phyloP scores from a whole-genome alignment of 2,888 invertebrate species.

The Cephus spinipes region DNA sequence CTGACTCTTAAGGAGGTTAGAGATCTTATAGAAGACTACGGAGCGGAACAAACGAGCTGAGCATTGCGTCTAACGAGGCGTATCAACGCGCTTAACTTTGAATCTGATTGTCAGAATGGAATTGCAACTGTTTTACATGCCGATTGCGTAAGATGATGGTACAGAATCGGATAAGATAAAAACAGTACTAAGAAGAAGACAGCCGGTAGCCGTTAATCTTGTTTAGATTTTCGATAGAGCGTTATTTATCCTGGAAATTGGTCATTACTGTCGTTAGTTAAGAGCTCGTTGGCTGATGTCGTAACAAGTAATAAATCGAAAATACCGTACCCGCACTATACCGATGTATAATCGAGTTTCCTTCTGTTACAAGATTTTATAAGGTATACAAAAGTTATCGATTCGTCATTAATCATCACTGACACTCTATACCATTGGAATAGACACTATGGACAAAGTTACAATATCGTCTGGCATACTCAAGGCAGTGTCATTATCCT shows the following conservation, averaged over 20 bases:
- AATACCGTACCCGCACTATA: not conserved
- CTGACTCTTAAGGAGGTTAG: not conserved
- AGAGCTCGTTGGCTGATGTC: not conserved
- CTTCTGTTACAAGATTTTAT: not conserved
- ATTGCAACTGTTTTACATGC: slow-evolving; percentile 5
- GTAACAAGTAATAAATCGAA: not conserved
- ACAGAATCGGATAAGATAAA: slow-evolving; percentile 32
- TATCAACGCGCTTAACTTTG: slow-evolving; percentile 46
- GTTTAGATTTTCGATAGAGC: slow-evolving; percentile 49
- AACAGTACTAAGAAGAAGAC: slow-evolving; percentile 31
- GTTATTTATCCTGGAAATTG: slow-evolving; percentile 8
- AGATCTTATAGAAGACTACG: slow-evolving; percentile 22
- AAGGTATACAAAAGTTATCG: not conserved
- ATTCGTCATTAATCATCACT: not conserved
- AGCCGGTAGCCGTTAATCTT: slow-evolving; percentile 54
- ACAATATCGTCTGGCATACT: not conserved
- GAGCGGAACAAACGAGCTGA: slow-evolving; percentile 55
- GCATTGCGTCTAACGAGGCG: slow-evolving; percentile 50
- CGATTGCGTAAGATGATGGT: not conserved
- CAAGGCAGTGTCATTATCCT: not conserved
- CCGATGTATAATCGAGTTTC: not conserved
- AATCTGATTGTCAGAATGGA: slow-evolving; percentile 11
- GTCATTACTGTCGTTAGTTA: slow-evolving; percentile 5
- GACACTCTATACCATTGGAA: not conserved
- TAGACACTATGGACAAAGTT: not conserved